Evolutionary conservation across 2,888 invertebrate species (phyloP).

Genomic region (Rotaria socialis): DNA sequence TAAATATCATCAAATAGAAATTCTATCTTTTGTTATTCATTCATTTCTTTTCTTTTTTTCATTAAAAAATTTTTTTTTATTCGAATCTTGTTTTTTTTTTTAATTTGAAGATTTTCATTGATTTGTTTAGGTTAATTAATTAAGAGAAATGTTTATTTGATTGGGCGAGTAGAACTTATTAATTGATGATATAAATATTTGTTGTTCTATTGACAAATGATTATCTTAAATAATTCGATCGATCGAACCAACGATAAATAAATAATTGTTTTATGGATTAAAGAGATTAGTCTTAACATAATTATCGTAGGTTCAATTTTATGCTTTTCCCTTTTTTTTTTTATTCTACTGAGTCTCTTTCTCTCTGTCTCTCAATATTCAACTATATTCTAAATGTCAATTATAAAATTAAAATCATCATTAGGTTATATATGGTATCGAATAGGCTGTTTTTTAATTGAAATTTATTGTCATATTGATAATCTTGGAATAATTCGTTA

Average conservation of each 20-base stretch:
- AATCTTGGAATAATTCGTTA: background rate
- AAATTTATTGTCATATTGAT: background rate
- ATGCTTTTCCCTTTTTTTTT: too few relatives aligned
- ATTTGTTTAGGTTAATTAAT: background rate
- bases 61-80: background rate
- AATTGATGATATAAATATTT: background rate
- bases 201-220: too few relatives aligned
- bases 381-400: background rate
- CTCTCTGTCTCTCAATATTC: too few relatives aligned
- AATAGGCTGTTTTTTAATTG: background rate
- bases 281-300: background rate
- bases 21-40: background rate
- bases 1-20: too few relatives aligned
- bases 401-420: background rate
- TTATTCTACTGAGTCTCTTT: too few relatives aligned
- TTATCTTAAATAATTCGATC: too few relatives aligned
- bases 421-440: conserved; percentile 3
- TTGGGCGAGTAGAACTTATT: background rate
- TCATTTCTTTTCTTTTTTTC: background rate
- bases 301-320: too few relatives aligned
- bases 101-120: background rate
- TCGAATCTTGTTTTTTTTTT: background rate
- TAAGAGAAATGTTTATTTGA: background rate
- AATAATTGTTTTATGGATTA: background rate
- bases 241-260: too few relatives aligned